Evolutionary conservation across 2,113 vertebrate genomes (phyloP).

Genomic region (Rattus rattus): DNA sequence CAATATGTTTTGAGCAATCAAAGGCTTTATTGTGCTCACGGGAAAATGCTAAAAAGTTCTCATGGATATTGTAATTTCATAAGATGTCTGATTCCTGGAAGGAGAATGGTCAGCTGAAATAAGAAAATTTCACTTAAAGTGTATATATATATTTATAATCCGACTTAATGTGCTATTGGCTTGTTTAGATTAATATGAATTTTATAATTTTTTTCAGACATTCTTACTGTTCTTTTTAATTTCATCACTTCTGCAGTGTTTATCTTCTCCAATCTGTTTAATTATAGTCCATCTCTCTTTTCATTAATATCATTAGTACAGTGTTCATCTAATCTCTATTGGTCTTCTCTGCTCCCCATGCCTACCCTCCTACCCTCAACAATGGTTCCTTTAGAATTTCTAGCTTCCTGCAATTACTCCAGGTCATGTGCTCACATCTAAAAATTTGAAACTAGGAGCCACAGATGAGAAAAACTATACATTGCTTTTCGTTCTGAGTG

Average conservation of each 20-base stretch:
- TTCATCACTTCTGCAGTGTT: neutral
- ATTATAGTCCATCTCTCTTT: neutral
- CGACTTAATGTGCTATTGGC: neutral
- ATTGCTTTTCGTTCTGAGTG: neutral
- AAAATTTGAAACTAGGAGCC: neutral
- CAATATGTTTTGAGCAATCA: neutral
- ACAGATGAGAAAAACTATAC: neutral
- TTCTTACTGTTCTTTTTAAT: neutral
- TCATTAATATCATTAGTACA: neutral
- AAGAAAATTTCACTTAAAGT: neutral
- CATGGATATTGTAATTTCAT: neutral
- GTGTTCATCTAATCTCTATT: neutral
- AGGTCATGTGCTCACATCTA: neutral
- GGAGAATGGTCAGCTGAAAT: neutral
- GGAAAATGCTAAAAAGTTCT: neutral
- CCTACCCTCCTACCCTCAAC: rapidly evolving
- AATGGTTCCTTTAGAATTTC: neutral
- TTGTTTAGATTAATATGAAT: neutral
- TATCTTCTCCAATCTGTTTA: neutral
- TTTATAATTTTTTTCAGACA: neutral
- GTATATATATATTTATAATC: neutral
- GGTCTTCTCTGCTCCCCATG: too few relatives aligned
- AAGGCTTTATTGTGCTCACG: neutral
- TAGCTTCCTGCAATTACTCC: neutral
- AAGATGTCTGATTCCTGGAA: neutral